Percentiles rank a stretch among this genome's conserved stretches.
phyloP scores from a whole-genome alignment of 2,797 vertebrate genomes.

The Darevskia nairensis region DNA sequence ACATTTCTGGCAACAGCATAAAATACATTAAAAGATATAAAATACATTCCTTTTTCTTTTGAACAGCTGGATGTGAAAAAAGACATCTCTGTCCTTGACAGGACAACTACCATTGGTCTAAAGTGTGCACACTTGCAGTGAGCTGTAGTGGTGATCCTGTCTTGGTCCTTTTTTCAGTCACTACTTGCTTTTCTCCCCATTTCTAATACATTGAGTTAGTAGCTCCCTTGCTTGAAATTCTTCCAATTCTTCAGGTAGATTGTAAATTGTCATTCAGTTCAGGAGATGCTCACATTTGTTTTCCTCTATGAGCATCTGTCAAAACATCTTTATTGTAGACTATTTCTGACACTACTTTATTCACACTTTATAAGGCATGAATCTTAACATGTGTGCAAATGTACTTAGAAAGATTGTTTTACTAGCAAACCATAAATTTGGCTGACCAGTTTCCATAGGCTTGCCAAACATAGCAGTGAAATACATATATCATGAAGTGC shows the following conservation, averaged over 20 bases:
- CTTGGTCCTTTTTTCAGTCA: conserved; percentile 30
- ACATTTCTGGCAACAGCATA: neutral
- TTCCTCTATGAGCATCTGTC: neutral
- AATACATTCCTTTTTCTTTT: too few relatives aligned
- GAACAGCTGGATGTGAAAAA: too few relatives aligned
- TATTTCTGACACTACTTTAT: neutral
- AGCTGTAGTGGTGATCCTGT: conserved; percentile 40
- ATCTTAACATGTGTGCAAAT: neutral
- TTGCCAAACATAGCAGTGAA: neutral
- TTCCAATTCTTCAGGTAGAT: conserved; percentile 54
- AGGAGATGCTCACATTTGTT: neutral
- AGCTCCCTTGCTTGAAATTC: conserved; percentile 60
- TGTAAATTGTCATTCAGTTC: conserved; percentile 47
- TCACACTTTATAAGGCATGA: neutral
- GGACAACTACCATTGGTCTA: neutral
- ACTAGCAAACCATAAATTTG: neutral
- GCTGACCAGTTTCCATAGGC: neutral
- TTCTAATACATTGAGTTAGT: conserved; percentile 19
- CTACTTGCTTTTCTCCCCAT: conserved; percentile 40
- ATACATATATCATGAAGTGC: neutral
- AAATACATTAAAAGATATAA: too few relatives aligned
- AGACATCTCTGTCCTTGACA: neutral
- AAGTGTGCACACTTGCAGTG: neutral
- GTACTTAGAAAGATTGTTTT: neutral
- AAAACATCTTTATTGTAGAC: neutral